Evolutionary conservation across 2,797 vertebrate species (phyloP).

Genomic region (Propithecus perrieri): DNA sequence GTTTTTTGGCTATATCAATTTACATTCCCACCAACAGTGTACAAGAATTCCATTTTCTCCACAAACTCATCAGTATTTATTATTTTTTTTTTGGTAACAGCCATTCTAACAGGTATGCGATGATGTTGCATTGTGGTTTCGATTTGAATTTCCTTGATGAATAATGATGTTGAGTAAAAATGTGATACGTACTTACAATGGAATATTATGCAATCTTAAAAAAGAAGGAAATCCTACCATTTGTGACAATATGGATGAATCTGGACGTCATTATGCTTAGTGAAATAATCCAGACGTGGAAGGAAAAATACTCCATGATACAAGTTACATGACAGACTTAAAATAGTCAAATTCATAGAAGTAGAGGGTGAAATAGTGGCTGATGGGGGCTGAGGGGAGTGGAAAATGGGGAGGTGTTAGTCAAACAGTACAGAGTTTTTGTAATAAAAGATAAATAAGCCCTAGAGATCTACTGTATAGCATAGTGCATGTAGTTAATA

Average conservation of each 20-base stretch:
- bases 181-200: too few species aligned
- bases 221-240: not conserved
- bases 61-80: not conserved
- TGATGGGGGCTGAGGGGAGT: not conserved
- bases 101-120: not conserved
- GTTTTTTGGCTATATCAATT: not conserved
- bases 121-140: not conserved
- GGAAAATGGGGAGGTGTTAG: not conserved
- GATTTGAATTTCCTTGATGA: not conserved
- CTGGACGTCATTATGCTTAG: not conserved
- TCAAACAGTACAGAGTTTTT: not conserved
- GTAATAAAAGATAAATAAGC: not conserved
- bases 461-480: not conserved
- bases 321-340: not conserved
- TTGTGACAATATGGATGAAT: not conserved
- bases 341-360: not conserved
- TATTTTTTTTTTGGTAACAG: not conserved
- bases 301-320: not conserved
- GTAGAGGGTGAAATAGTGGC: not conserved
- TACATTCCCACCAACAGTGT: too few species aligned
- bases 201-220: not conserved
- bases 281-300: not conserved
- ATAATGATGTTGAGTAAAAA: not conserved
- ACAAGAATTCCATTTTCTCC: not conserved
- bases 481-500: not conserved